Base-by-base conservation (phyloP, 30 jellyfish, hydroid and myxozoan genomes). In the Aurelia aurita complex sp. Pacific region DNA sequence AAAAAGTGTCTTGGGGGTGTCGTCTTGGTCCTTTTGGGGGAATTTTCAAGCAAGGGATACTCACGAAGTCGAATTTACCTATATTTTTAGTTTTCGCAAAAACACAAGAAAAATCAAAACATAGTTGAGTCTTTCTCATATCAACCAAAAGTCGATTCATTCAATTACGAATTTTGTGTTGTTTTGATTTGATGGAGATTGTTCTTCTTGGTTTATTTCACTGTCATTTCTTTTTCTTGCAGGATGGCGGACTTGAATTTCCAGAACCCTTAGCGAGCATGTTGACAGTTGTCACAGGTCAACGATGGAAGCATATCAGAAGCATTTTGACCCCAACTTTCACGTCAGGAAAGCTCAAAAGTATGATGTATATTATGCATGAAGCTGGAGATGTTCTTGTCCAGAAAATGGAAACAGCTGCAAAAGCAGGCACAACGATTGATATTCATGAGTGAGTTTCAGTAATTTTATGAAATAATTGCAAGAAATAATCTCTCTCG, bases 221-320 rank as follows among this genome's bases (percentile, higher is more conserved):
- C 65, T 16, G 36, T 66, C 3, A 4, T 35, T 23, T 32, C 69
- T 53, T 59, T 29, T 63, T 9, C 59, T 43, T 7, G 16, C 66
- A 73, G 89, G 3, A 13, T 43, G 73, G 60, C 14, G 94, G 88
- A 63, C 11, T 86, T 8, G 90, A 87, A 54, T 55, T 43, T 14
- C 91, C 96, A 1, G 96, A 87, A 50, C 96, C 96, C 19, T 55
- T 87, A 62, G 84, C 71, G 3, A 87, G 96, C 77, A 71, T 79
- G 87, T 2, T 88, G 92, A 83, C 89, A 0, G 18, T 52, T 66
- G 82, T 90, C 15, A 76, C 76, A 2, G 97, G 97, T 2, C 87
- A 83, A 54, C 51, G 92, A 51, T 90, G 97, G 97, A 90, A 79
- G 78, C 57, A 79, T 71, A 76, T 91, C n/a, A 75, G 97, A n/a